Base-by-base conservation (phyloP, 2,888 invertebrate genomes). In the Agapetus fuscipes region DNA sequence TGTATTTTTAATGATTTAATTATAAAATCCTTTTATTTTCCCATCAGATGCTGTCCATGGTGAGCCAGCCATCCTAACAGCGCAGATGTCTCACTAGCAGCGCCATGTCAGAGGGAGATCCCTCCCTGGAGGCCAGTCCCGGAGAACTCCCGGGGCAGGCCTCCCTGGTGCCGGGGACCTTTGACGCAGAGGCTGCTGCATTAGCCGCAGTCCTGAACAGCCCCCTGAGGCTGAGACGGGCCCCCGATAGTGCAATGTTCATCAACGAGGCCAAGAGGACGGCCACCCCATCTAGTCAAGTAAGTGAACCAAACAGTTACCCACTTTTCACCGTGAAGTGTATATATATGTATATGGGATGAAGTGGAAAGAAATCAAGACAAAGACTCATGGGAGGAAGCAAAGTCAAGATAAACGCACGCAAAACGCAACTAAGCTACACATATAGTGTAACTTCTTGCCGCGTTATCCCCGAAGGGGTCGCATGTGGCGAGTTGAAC, bases 81-180 rank as follows among this genome's bases (percentile, higher is more conserved):
- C n/a, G n/a, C n/a, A n/a, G n/a, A n/a, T n/a, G n/a, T n/a, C n/a
- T n/a, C n/a, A n/a, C 29, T 7, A n/a, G n/a, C n/a, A n/a, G 12
- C 30, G 27, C 9, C 24, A 70, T 70, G 70, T 70, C 70, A 53
- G 70, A 70, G 64, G 69, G 68, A 30, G 65, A 66, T 49, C 70
- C 70, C 52, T 70, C 70, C 40, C 59, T 70, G 31, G 70, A 69
- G 55, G 69, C 66, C 49, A 54, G 64, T 39, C 69, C 69, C 3
- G 30, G 29, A 28, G 43, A 39, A 10, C 29, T 14, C 4, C 13
- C 17, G 9, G 30, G 14, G 31, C 31, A n/a, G 31, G 37, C 13
- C 15, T 26, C 20, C 6, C 39, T 38, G 26, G 34, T 20, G 16
- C 20, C 16, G 24, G 36, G 39, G 11, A 41, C 39, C 34, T 28